Evolutionary conservation across 2,113 vertebrate species (phyloP), one percentile per base, ranked within the genome.

Genomic region (Zapornia atra): DNA sequence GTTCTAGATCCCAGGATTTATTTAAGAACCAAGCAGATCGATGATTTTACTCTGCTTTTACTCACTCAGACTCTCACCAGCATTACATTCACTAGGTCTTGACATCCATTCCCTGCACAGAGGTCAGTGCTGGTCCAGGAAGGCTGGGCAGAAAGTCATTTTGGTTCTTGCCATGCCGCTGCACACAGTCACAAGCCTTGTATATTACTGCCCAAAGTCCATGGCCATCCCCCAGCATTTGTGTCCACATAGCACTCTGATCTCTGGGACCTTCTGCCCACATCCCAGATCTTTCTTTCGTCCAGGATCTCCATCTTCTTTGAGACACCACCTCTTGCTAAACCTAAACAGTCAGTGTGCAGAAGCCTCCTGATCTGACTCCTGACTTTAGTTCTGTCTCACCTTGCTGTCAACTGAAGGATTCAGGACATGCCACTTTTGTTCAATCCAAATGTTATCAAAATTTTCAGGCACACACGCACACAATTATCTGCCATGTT

Each of bases 111-210:
- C 44, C 20, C 29, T 70, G 7, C 18, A 75, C 18, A 12, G 7
- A 56, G 1, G 29, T 76, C 26, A 29, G 5, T 60, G 3, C 21
- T 60, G 28, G 6, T 29, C 19, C 36, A 26, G 53, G 3, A 90
- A 28, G 3, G 4, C 0, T 73, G 33, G 6, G 19, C 5, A 76
- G 21, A 94, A 91, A 57, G 11, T 77, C 19, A 4, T 9, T 2
- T 13, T 65, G 1, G 5, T 31, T 53, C n/a, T 59, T 71, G 42
- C 8, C 10, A 5, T 40, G 46, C 26, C 63, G n/a, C 65, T 92
- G 24, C 31, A 44, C n/a, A 86, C 28, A 82, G 5, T 63, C 40
- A 48, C 8, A 25, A 77, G 4, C 36, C 22, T 50, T 0, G 0
- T n/a, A 8, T 34, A 15, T 50, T 81, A 54, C 11, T 10, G 24